Conservation (phyloP, 2,113 vertebrate genomes). For the Isichthys henryi region DNA sequence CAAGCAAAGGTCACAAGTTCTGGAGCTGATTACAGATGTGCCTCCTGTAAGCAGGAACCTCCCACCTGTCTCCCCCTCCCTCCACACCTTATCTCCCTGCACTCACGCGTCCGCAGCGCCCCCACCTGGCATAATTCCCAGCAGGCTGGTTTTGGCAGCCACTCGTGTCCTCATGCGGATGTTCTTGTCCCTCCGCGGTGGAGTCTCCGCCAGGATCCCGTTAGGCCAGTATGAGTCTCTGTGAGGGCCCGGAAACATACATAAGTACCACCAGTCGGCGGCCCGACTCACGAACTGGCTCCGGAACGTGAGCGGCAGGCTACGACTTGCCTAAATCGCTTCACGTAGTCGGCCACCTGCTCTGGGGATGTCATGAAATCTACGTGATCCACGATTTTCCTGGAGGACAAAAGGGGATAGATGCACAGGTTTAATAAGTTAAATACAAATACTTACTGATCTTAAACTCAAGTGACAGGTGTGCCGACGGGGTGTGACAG, state of each 20-base stretch:
- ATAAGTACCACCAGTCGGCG: not conserved
- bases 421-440: not conserved
- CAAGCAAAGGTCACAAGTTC: not conserved
- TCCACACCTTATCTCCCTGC: not conserved
- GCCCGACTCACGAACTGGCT: not conserved
- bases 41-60: not conserved
- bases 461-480: not conserved
- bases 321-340: slow-evolving; percentile 81
- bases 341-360: slow-evolving; percentile 95
- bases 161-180: slow-evolving; percentile 92
- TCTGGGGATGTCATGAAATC: slow-evolving; percentile 95
- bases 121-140: slow-evolving; percentile 94
- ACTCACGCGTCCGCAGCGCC: not conserved
- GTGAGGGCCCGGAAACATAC: slow-evolving; percentile 25
- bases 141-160: slow-evolving; percentile 87
- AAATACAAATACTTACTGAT: not conserved
- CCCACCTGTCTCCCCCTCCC: not conserved
- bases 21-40: not conserved
- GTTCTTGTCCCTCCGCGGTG: slow-evolving; percentile 81
- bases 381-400: slow-evolving; percentile 98
- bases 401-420: slow-evolving; percentile 48
- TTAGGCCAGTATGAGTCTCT: slow-evolving; percentile 98
- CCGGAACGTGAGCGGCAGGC: not conserved
- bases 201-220: slow-evolving; percentile 86
- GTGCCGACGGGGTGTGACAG: not conserved